Percentiles rank a stretch among this genome's conserved stretches.
These are phyloP conservation scores for Azemiops feae DNA, from an alignment of 2,113 vertebrate genomes.

Conservation along the genomic window DNA sequence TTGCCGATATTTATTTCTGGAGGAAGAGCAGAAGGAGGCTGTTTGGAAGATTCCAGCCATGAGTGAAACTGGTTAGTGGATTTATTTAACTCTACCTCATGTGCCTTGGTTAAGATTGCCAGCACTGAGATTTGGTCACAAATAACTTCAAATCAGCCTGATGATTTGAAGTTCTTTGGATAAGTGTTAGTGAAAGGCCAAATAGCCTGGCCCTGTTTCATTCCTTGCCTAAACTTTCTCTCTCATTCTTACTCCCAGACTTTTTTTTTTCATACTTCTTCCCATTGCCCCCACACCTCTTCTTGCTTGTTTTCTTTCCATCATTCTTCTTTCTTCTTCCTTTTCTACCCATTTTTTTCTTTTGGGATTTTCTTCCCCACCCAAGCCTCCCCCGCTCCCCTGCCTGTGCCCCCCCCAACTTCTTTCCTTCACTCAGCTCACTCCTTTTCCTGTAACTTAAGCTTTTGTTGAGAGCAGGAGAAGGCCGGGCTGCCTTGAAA, in stretches of 20 bases:
- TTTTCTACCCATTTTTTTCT: neutral
- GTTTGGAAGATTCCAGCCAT: neutral
- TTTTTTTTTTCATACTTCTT: neutral
- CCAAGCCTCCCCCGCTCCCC: neutral
- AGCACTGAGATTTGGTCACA: constrained; percentile 1
- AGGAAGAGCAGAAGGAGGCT: neutral
- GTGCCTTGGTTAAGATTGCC: neutral
- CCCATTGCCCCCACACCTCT: neutral
- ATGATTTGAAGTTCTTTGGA: neutral
- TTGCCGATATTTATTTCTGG: neutral
- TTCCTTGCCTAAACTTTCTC: neutral
- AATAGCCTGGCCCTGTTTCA: neutral
- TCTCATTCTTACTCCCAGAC: neutral
- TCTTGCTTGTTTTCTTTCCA: neutral
- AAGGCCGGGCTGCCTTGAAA: constrained; percentile 66
- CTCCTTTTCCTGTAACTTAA: constrained; percentile 75
- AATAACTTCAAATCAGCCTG: neutral
- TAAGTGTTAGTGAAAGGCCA: neutral
- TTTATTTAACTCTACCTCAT: neutral
- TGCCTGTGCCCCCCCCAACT: constrained; percentile 10
- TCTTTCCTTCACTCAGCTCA: constrained; percentile 47
- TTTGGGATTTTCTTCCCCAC: neutral
- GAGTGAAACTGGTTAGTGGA: neutral
- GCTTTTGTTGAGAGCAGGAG: constrained; percentile 73
- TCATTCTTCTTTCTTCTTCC: neutral